Evolutionary conservation across 2,888 invertebrate genomes (phyloP), one percentile per base, ranked within the genome.

Genomic region (Xanthia icteritia): DNA sequence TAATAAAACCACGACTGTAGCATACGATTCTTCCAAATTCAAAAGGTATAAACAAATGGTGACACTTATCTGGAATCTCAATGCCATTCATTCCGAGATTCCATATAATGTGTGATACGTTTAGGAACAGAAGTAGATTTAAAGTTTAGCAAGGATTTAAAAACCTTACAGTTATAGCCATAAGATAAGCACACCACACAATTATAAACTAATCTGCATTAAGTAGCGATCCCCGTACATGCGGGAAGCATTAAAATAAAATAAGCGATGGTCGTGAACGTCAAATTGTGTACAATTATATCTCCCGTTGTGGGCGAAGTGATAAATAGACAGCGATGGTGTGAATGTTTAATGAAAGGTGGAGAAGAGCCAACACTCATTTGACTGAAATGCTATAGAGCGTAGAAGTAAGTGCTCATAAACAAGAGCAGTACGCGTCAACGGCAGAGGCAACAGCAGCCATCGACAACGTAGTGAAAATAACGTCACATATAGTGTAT

Each of bases 201-300:
- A 77, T 82, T 79, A 68, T 71, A 76, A 66, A 73, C 67, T 77
- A 81, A 80, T 78, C 77, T 73, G 42, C 65, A 70, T 80, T 73
- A 68, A 80, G 48, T 70, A 73, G 84, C 82, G 78, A 76, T 80
- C 76, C 58, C 77, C 61, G 75, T 87, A 84, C 85, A 84, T 87
- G 73, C 79, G 73, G 72, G 65, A 76, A 82, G 75, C 82, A 83
- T 84, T 84, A 89, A 85, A 88, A 81, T 86, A 86, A 88, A 89
- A 87, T 79, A 88, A 82, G 77, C 80, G 69, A 86, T 85, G 84
- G 83, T 88, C 86, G 88, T 87, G 83, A 87, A 89, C 87, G 85
- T 86, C 86, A 82, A 90, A 90, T 88, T 88, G 88, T 86, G 83
- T 78, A 86, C 84, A 86, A 85, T 86, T 84, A 85, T 83, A 84